A percentile compares a stretch with the other conserved stretches of the same genome.
These are phyloP conservation scores for Serilophus lunatus DNA, from an alignment of 2,113 vertebrate species.

Conservation along the genomic window DNA sequence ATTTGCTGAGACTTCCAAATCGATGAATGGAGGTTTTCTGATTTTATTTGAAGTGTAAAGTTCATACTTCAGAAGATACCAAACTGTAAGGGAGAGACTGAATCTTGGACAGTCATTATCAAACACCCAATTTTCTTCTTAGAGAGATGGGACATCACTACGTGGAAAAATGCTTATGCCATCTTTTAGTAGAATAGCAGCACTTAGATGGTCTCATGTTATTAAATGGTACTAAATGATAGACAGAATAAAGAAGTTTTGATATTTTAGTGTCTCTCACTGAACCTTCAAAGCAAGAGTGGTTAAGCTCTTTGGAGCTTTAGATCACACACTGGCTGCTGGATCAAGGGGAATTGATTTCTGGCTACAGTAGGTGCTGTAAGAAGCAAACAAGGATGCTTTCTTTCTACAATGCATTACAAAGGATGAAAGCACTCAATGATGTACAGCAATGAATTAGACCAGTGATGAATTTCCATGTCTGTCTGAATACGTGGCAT, in stretches of 20 bases:
- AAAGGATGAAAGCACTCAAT: not conserved
- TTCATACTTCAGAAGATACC: not conserved
- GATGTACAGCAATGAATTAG: not conserved
- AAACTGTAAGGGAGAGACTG: not conserved
- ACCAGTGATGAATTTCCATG: not conserved
- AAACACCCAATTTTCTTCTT: not conserved
- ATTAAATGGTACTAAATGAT: not conserved
- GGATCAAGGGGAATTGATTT: conserved; percentile 35
- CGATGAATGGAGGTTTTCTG: not conserved
- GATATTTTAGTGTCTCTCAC: not conserved
- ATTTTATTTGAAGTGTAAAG: not conserved
- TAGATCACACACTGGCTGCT: not conserved
- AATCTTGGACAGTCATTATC: not conserved
- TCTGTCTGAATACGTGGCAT: not conserved
- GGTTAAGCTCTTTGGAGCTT: not conserved
- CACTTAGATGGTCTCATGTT: not conserved
- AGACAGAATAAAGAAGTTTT: not conserved
- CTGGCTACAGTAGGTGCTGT: not conserved
- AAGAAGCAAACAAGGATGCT: not conserved
- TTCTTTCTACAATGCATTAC: not conserved
- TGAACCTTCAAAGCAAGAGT: not conserved
- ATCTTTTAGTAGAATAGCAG: not conserved
- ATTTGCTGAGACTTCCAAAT: not conserved
- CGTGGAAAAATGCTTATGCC: not conserved
- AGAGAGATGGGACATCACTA: not conserved